phyloP scores from a whole-genome alignment of 1,140 invertebrate species.

The Tenebrio molitor region DNA sequence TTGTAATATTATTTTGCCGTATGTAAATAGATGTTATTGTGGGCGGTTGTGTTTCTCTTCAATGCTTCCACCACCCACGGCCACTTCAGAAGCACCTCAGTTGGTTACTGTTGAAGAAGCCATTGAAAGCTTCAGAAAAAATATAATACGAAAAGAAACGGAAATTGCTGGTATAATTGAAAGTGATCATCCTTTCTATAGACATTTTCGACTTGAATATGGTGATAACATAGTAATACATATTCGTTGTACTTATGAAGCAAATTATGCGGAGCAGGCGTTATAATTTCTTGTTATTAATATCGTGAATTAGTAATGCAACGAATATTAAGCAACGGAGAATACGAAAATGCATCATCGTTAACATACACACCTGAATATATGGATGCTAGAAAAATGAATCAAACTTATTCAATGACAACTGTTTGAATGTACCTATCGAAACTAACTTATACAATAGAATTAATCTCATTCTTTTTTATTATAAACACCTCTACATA shows the following conservation, averaged over 20 bases:
- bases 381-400: background rate
- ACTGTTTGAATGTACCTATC: background rate
- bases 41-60: no score
- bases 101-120: conserved; percentile 7
- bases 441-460: no score
- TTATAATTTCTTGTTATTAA: background rate
- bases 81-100: background rate
- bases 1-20: no score
- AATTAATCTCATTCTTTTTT: no score
- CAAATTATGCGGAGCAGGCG: background rate
- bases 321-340: background rate
- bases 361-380: background rate
- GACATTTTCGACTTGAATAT: conserved; percentile 4
- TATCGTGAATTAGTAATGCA: background rate
- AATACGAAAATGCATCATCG: background rate
- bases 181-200: background rate
- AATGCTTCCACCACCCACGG: no score
- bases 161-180: background rate
- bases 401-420: background rate
- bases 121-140: background rate
- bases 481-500: no score
- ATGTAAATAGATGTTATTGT: no score
- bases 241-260: background rate
- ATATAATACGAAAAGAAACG: background rate
- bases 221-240: background rate